These are phyloP conservation scores for Orientallactaga sibirica DNA, from an alignment of 2,797 vertebrate species.

Conservation along the genomic window DNA sequence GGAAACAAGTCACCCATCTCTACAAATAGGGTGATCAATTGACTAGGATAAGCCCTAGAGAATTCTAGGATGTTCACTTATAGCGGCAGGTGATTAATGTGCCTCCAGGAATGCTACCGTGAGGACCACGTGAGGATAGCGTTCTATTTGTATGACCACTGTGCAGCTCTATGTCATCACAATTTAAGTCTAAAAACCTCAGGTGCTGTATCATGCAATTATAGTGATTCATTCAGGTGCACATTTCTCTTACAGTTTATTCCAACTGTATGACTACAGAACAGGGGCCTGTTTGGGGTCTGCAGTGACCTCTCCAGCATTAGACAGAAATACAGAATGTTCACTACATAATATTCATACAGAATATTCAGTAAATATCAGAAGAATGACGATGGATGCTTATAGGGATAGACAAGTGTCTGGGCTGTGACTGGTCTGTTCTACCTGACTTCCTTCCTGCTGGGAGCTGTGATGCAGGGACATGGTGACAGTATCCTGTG, in stretches of 20 bases:
- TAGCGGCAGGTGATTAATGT: no score
- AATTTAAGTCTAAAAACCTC: neutral
- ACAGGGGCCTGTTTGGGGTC: neutral
- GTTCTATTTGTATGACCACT: neutral
- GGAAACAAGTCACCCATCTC: neutral
- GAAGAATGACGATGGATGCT: neutral
- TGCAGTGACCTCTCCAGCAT: neutral
- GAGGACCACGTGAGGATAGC: neutral
- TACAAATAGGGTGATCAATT: neutral
- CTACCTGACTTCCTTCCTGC: neutral
- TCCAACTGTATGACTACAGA: neutral
- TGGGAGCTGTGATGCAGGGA: neutral
- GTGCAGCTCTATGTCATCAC: neutral
- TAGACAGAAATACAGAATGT: neutral
- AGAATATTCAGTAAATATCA: neutral
- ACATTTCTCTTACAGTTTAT: neutral
- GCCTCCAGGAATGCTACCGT: neutral
- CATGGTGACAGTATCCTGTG: neutral
- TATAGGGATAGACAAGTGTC: rapidly evolving
- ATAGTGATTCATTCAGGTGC: neutral
- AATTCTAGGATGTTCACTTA: neutral
- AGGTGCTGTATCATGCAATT: neutral
- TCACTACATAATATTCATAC: neutral
- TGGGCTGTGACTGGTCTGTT: neutral
- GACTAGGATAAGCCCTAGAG: neutral